These are phyloP conservation scores for Poecilia wingei DNA, from an alignment of 2,797 vertebrate genomes.

Conservation along the genomic window DNA sequence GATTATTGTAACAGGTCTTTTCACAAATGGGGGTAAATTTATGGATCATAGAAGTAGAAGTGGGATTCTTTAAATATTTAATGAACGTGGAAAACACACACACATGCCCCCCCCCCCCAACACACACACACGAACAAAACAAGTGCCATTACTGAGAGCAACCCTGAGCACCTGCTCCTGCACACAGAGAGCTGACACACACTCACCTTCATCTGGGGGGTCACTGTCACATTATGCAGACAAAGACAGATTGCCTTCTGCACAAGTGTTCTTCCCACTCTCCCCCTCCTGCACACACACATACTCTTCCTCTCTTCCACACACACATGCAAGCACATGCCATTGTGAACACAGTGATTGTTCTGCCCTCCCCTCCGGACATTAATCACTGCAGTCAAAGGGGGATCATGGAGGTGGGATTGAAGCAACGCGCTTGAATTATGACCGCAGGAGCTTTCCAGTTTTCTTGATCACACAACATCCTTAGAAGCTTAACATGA, in stretches of 20 bases:
- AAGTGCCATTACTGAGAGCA: slow-evolving; percentile 35
- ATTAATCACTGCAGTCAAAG: slow-evolving; percentile 11
- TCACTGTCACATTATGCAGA: slow-evolving; percentile 72
- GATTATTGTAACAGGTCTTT: too few species aligned
- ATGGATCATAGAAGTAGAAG: neutral
- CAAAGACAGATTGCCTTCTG: slow-evolving; percentile 64
- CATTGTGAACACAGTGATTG: slow-evolving; percentile 19
- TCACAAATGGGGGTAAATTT: neutral
- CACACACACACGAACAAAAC: neutral
- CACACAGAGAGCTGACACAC: slow-evolving; percentile 30
- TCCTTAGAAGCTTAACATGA: neutral
- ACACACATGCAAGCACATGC: slow-evolving; percentile 20
- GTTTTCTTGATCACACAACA: neutral
- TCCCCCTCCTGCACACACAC: slow-evolving; percentile 2
- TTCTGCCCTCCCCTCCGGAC: slow-evolving; percentile 17
- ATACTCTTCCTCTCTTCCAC: neutral
- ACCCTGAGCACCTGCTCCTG: slow-evolving; percentile 54
- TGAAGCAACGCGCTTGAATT: neutral
- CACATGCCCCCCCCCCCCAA: neutral
- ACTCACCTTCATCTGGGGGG: slow-evolving; percentile 69
- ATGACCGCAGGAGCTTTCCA: neutral
- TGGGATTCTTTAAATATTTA: neutral
- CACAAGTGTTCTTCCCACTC: slow-evolving; percentile 66
- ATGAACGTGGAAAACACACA: neutral
- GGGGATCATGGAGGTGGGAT: slow-evolving; percentile 6